Percentiles rank a stretch among this genome's conserved stretches.
Conservation (phyloP, 2,888 invertebrate genomes). For the Trachelus troglodyta region DNA sequence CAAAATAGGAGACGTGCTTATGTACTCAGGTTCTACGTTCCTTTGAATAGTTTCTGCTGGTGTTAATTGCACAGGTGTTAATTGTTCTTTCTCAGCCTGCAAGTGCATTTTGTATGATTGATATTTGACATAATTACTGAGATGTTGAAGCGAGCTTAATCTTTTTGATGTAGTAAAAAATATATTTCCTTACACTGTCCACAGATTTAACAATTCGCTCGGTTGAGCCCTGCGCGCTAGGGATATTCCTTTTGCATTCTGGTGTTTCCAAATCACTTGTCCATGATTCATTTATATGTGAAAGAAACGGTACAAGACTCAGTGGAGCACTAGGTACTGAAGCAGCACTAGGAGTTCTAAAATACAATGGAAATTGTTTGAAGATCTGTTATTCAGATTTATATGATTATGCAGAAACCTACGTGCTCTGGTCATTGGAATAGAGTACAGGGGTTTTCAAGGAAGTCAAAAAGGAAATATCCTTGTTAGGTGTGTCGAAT, state of each 20-base stretch:
- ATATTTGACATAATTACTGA: too few species aligned
- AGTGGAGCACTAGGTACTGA: slow-evolving; percentile 46
- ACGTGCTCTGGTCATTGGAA: slow-evolving; percentile 24
- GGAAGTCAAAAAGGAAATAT: slow-evolving; percentile 16
- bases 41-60: slow-evolving; percentile 5
- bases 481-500: background rate
- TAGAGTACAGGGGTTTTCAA: slow-evolving; percentile 29
- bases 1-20: slow-evolving; percentile 42
- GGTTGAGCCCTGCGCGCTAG: too few species aligned
- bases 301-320: slow-evolving; percentile 46
- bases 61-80: background rate
- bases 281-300: slow-evolving; percentile 46
- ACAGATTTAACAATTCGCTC: too few species aligned
- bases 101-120: background rate
- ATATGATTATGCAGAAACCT: slow-evolving; percentile 10
- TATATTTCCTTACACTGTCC: too few species aligned
- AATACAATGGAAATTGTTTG: background rate
- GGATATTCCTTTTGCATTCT: slow-evolving; percentile 23
- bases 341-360: slow-evolving; percentile 39
- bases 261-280: slow-evolving; percentile 56
- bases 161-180: too few species aligned
- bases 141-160: too few species aligned
- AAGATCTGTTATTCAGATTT: background rate
- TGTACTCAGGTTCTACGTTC: slow-evolving; percentile 19
- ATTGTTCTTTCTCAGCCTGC: slow-evolving; percentile 8